A percentile compares a stretch with the other conserved stretches of the same genome.
phyloP scores from a whole-genome alignment of 2,797 vertebrate genomes.

The Siniperca obscura region DNA sequence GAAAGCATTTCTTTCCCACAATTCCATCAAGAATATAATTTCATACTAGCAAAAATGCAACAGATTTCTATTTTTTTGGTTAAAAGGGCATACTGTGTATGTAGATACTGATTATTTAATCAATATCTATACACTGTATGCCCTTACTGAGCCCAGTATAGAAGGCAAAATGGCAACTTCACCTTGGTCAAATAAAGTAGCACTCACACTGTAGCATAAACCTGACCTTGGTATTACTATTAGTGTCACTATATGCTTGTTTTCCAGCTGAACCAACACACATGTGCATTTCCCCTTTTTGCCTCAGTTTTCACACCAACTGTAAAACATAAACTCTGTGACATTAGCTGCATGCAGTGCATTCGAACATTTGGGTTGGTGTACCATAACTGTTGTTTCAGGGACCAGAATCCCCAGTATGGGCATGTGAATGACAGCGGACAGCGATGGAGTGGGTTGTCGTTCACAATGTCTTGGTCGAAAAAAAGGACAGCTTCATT shows the following conservation, averaged over 20 bases:
- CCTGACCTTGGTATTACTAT: neutral
- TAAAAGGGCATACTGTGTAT: neutral
- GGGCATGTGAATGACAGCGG: conserved; percentile 2
- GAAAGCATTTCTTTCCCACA: conserved; percentile 43
- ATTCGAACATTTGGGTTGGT: neutral
- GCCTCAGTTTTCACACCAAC: neutral
- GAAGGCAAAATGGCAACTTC: neutral
- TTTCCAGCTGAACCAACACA: neutral
- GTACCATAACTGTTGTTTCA: neutral
- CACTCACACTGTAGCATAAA: neutral
- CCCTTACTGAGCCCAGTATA: neutral
- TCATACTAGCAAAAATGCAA: conserved; percentile 10
- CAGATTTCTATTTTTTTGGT: neutral
- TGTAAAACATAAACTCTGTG: neutral
- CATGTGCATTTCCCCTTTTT: neutral
- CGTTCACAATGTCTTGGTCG: neutral
- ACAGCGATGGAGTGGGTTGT: neutral
- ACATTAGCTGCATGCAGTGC: conserved; percentile 1
- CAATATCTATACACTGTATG: neutral
- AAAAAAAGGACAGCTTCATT: conserved; percentile 18
- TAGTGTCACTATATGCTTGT: neutral
- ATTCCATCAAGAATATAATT: conserved; percentile 43
- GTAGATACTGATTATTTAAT: neutral
- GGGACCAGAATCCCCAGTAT: conserved; percentile 1
- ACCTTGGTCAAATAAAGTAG: conserved; percentile 7